Evolutionary conservation across 2,888 invertebrate species (phyloP).

Genomic region (Rhimphoctona megacephalus): DNA sequence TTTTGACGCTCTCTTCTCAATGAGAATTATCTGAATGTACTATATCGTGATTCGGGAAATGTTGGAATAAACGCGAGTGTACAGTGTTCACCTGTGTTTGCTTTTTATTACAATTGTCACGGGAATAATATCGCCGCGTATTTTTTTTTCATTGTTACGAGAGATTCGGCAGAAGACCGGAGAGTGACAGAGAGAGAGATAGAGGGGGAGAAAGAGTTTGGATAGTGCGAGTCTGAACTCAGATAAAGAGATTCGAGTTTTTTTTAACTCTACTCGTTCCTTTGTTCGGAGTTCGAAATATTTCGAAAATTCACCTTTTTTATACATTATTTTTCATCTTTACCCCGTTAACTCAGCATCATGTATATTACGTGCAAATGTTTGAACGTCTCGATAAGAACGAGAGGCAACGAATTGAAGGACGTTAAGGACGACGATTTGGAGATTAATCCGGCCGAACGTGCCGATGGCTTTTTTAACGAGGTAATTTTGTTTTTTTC

Average conservation of each 20-base stretch:
- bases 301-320: not conserved
- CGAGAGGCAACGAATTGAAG: slow-evolving; percentile 87
- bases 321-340: not conserved
- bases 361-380: slow-evolving; percentile 90
- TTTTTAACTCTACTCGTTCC: slow-evolving; percentile 5
- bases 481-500: slow-evolving; percentile 86
- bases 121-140: slow-evolving; percentile 20
- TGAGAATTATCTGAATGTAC: not conserved
- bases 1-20: slow-evolving; percentile 18
- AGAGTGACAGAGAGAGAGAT: slow-evolving; percentile 27
- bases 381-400: slow-evolving; percentile 89
- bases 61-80: slow-evolving; percentile 21
- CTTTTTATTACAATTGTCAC: slow-evolving; percentile 7
- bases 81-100: not conserved
- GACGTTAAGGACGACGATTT: slow-evolving; percentile 87
- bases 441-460: slow-evolving; percentile 87
- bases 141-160: slow-evolving; percentile 42
- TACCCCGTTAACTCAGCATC: slow-evolving; percentile 53
- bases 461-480: slow-evolving; percentile 89
- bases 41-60: slow-evolving; percentile 43
- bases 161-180: slow-evolving; percentile 36
- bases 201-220: slow-evolving; percentile 28
- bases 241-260: slow-evolving; percentile 18
- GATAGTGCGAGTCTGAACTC: not conserved
- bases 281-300: slow-evolving; percentile 14